phyloP scores from a whole-genome alignment of 1,140 invertebrate genomes.

The Ostrea denselamellosa region DNA sequence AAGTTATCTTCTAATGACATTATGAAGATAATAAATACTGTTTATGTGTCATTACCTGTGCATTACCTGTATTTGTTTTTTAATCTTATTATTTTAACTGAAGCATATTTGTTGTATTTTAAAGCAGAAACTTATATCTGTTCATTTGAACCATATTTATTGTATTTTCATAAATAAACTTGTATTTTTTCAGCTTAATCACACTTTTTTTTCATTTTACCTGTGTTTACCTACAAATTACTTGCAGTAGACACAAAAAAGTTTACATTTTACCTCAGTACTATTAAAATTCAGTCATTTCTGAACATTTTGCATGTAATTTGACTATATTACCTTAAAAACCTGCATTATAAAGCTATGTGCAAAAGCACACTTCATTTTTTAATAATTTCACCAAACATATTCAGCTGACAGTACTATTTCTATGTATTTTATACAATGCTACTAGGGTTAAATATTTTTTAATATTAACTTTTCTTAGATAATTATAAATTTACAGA shows the following conservation, averaged over 20 bases:
- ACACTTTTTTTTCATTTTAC: not conserved
- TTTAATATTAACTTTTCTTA: no score
- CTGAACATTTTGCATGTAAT: slow-evolving; percentile 15
- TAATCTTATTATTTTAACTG: not conserved
- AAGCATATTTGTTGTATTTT: not conserved
- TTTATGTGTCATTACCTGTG: not conserved
- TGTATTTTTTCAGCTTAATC: not conserved
- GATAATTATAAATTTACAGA: no score
- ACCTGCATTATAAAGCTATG: not conserved
- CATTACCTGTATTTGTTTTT: not conserved
- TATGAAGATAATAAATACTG: not conserved
- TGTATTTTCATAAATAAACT: not conserved
- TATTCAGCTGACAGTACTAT: not conserved
- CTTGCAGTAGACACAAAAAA: not conserved
- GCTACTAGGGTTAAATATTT: not conserved
- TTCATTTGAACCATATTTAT: not conserved
- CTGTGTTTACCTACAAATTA: not conserved
- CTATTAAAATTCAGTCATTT: not conserved
- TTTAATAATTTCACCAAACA: not conserved
- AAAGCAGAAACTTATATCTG: not conserved
- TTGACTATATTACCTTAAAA: not conserved
- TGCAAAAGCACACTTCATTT: not conserved
- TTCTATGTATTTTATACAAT: slow-evolving; percentile 5
- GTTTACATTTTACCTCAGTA: not conserved
- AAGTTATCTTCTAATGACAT: not conserved